These are phyloP conservation scores for Sebastolobus alascanus DNA, from an alignment of 2,797 vertebrate genomes.

Conservation along the genomic window DNA sequence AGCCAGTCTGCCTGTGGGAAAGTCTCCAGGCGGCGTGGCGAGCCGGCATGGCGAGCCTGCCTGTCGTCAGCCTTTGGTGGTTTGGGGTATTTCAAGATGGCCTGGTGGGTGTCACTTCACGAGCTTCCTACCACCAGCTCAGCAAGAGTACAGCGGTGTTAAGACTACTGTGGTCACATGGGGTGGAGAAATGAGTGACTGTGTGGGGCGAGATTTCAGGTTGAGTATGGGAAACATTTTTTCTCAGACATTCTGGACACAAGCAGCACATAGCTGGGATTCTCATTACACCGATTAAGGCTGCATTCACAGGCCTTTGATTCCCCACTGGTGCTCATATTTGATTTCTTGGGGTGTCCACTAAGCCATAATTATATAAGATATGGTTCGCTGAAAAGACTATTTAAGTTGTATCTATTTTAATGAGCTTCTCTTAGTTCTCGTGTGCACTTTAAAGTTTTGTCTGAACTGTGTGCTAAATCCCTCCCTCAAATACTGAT, in stretches of 20 bases:
- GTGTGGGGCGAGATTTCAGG: constrained; percentile 25
- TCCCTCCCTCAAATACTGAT: not conserved
- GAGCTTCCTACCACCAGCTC: constrained; percentile 59
- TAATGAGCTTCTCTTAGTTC: not conserved
- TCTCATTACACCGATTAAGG: constrained; percentile 15
- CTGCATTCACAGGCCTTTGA: not conserved
- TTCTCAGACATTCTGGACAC: constrained; percentile 23
- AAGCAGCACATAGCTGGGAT: constrained; percentile 33
- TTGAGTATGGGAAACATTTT: constrained; percentile 40
- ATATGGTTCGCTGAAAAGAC: not conserved
- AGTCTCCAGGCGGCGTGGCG: constrained; percentile 52
- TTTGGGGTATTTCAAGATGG: constrained; percentile 77
- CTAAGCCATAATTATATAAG: not conserved
- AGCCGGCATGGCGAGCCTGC: constrained; percentile 58
- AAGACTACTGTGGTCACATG: constrained; percentile 61
- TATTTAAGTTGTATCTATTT: not conserved
- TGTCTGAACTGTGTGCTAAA: not conserved
- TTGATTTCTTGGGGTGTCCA: not conserved
- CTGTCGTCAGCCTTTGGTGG: constrained; percentile 67
- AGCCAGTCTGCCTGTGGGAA: constrained; percentile 49
- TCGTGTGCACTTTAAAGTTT: not conserved
- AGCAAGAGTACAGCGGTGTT: constrained; percentile 45
- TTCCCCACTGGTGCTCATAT: not conserved
- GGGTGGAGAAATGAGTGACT: constrained; percentile 47
- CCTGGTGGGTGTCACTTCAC: constrained; percentile 69